phyloP scores from a whole-genome alignment of 2,797 vertebrate species.

The Loriculus beryllinus region DNA sequence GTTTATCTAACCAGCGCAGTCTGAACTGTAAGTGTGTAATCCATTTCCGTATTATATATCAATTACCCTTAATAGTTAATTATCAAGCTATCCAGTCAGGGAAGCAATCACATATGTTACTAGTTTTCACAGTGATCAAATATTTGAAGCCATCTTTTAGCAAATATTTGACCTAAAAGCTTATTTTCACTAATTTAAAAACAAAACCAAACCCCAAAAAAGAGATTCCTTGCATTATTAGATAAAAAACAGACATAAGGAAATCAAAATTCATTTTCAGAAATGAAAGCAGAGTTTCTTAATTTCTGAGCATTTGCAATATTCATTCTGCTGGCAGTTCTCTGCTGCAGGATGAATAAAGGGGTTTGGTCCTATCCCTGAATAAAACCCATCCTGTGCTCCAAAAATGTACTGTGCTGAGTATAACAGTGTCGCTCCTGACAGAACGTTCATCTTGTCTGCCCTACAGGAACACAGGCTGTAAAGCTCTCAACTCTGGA shows the following conservation, averaged over 20 bases:
- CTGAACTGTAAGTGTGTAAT: not conserved
- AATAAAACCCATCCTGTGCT: fast-evolving
- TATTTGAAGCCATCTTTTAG: not conserved
- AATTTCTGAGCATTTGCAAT: not conserved
- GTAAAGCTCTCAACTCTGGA: not conserved
- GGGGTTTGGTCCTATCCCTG: not conserved
- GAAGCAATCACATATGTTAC: not conserved
- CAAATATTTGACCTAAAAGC: not conserved
- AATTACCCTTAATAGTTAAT: not conserved
- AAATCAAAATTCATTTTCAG: fast-evolving
- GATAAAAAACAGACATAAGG: not conserved
- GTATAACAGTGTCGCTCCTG: fast-evolving
- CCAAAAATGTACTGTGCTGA: not conserved
- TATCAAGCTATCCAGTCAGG: not conserved
- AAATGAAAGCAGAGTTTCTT: not conserved
- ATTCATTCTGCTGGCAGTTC: not conserved
- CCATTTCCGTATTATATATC: not conserved
- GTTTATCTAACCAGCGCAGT: not conserved
- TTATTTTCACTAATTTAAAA: not conserved
- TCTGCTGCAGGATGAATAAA: not conserved
- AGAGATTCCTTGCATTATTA: not conserved
- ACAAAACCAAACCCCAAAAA: not conserved
- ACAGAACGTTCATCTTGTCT: not conserved
- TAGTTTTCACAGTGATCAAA: not conserved
- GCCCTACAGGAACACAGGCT: not conserved